Percentiles rank a stretch among this genome's conserved stretches.
Conservation (phyloP, 2,797 vertebrate species). For the Melanotaenia trifasciata region DNA sequence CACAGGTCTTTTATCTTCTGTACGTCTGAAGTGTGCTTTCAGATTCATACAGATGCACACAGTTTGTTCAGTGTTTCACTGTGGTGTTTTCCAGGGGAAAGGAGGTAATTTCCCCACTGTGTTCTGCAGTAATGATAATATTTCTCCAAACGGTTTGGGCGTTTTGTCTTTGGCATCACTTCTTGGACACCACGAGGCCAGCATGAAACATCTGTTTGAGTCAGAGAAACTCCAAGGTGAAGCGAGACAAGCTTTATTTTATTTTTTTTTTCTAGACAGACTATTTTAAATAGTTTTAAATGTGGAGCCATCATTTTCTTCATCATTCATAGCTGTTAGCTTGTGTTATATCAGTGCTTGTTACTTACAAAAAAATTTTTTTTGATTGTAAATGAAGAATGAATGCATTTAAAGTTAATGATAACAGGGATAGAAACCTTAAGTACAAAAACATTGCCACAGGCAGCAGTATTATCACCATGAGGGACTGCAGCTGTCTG, state of each 20-base stretch:
- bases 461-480: constrained; percentile 3
- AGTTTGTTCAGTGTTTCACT: constrained; percentile 19
- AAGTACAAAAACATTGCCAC: constrained; percentile 20
- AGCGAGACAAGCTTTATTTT: constrained; percentile 12
- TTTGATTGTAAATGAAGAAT: constrained; percentile 6
- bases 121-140: constrained; percentile 19
- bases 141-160: constrained; percentile 16
- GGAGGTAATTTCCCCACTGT: constrained; percentile 25
- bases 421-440: background rate
- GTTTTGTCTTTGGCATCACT: constrained; percentile 21
- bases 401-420: background rate
- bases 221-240: constrained; percentile 46
- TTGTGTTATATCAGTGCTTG: background rate
- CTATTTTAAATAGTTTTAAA: constrained; percentile 51
- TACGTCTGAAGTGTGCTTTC: constrained; percentile 18
- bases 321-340: background rate
- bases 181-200: constrained; percentile 27
- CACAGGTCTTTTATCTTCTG: constrained; percentile 10
- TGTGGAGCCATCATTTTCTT: constrained; percentile 16
- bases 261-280: constrained; percentile 5
- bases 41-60: background rate
- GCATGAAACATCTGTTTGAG: constrained; percentile 16
- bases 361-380: background rate
- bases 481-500: constrained; percentile 18
- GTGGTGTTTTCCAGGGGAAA: constrained; percentile 45